Conservation (phyloP, 2,797 vertebrate genomes). For the Gymnothorax reevesii region DNA sequence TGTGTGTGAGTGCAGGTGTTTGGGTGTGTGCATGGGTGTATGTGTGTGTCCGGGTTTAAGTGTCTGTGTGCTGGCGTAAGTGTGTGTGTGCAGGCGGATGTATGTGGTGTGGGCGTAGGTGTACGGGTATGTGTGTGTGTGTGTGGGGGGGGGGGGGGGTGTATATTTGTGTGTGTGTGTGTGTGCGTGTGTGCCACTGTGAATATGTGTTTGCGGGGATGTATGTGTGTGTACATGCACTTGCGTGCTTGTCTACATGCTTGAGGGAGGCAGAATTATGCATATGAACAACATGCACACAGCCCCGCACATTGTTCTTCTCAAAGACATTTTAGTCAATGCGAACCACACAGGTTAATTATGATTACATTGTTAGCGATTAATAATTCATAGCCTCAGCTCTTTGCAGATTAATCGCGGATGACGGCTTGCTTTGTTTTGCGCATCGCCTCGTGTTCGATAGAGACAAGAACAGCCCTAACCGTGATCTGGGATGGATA, state of each 20-base stretch:
- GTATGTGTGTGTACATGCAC: background rate
- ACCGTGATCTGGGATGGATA: background rate
- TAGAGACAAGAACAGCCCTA: background rate
- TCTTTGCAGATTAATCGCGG: background rate
- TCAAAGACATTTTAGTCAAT: background rate
- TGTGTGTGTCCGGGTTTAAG: too few relatives aligned
- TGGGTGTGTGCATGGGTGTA: background rate
- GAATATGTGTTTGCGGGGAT: background rate
- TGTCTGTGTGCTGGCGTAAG: background rate
- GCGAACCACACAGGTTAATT: background rate
- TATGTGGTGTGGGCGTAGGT: too few relatives aligned
- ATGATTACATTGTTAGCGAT: background rate
- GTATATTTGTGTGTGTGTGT: background rate
- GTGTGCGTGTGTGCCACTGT: background rate
- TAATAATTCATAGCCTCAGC: background rate
- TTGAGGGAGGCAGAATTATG: background rate
- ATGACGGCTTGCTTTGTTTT: background rate
- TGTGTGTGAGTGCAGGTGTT: too few relatives aligned
- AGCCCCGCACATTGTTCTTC: background rate
- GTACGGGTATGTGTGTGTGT: too few relatives aligned
- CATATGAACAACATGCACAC: background rate
- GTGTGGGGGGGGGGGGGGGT: too few relatives aligned
- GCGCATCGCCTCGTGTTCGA: too few relatives aligned
- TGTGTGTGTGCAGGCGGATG: background rate
- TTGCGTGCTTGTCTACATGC: background rate